These are phyloP conservation scores for Pteruthius melanotis DNA, from an alignment of 2,113 vertebrate genomes.

Conservation along the genomic window DNA sequence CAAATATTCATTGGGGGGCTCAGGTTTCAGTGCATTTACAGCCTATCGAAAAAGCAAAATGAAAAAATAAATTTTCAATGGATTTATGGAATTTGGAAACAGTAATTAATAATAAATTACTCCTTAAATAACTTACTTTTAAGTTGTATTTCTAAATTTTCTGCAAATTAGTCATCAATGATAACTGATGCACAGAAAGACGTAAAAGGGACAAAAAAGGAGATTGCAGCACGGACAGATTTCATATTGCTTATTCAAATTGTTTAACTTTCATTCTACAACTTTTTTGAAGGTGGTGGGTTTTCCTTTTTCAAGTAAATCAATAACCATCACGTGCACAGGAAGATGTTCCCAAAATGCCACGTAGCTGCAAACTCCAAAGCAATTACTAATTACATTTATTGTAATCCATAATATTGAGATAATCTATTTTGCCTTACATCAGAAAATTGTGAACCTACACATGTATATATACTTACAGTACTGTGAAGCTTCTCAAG, in stretches of 20 bases:
- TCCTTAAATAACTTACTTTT: not conserved
- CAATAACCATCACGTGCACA: not conserved
- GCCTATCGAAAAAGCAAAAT: not conserved
- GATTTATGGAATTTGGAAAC: not conserved
- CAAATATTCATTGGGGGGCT: not conserved
- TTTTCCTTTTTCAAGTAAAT: not conserved
- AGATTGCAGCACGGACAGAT: not conserved
- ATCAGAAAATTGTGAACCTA: not conserved
- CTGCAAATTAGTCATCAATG: not conserved
- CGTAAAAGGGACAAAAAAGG: not conserved
- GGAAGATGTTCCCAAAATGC: not conserved
- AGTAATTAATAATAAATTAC: not conserved
- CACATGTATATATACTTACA: constrained; percentile 74
- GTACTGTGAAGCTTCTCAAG: constrained; percentile 97
- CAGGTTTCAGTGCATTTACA: not conserved
- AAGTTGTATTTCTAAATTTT: not conserved
- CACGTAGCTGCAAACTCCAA: not conserved
- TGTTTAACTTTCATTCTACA: not conserved
- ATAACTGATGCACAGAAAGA: not conserved
- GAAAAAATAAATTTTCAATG: not conserved
- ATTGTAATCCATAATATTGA: not conserved
- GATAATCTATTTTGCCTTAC: not conserved
- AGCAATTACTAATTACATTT: not conserved
- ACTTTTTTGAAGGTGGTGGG: not conserved
- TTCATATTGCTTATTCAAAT: not conserved